Evolutionary conservation across 1,140 invertebrate species (phyloP).

Genomic region (Arctopsyche grandis): DNA sequence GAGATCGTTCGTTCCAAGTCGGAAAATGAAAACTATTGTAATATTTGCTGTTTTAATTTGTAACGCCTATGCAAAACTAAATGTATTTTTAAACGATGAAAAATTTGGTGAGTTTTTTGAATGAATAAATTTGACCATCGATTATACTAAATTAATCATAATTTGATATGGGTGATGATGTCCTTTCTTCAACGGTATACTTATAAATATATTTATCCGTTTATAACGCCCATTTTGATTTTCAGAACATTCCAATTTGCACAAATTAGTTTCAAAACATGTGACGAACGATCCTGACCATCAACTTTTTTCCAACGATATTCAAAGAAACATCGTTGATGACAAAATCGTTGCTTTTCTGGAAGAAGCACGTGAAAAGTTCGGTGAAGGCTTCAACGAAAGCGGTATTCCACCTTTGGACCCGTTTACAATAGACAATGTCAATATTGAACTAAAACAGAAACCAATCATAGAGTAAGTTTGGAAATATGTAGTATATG

Average conservation of each 20-base stretch:
- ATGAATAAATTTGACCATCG: not conserved
- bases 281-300: not conserved
- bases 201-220: too few species aligned
- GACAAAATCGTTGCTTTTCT: slow-evolving; percentile 48
- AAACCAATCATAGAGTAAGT: not conserved
- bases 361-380: slow-evolving; percentile 41
- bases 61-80: not conserved
- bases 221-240: too few species aligned
- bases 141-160: not conserved
- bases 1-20: too few species aligned
- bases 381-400: slow-evolving; percentile 44
- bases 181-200: too few species aligned
- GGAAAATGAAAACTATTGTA: slow-evolving; percentile 4
- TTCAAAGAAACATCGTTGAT: slow-evolving; percentile 43
- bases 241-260: too few species aligned
- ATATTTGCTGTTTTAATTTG: not conserved
- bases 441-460: slow-evolving; percentile 7
- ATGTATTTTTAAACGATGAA: slow-evolving; percentile 15
- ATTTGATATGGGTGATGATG: too few species aligned
- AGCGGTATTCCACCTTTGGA: slow-evolving; percentile 50
- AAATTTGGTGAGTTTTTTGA: slow-evolving; percentile 25
- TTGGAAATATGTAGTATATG: too few species aligned
- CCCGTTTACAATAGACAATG: slow-evolving; percentile 37
- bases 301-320: not conserved
- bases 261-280: too few species aligned